A percentile compares a stretch with the other conserved stretches of the same genome.
These are phyloP conservation scores for Aphidius colemani DNA, from an alignment of 2,888 invertebrate species.

Conservation along the genomic window DNA sequence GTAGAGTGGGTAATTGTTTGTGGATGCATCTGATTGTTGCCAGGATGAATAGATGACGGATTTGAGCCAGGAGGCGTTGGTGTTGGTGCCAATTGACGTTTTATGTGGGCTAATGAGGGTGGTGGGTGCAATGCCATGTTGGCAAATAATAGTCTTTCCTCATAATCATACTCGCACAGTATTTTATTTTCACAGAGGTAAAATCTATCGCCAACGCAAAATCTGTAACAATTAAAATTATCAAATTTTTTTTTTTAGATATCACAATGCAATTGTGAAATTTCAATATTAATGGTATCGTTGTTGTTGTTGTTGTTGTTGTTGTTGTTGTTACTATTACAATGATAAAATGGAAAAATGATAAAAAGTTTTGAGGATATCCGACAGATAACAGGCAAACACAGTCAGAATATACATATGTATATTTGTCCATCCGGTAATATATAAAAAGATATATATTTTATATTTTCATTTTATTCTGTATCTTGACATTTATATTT, in stretches of 20 bases:
- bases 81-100: constrained; percentile 66
- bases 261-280: no score
- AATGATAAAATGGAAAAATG: background rate
- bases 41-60: constrained; percentile 51
- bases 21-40: constrained; percentile 51
- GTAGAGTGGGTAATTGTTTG: constrained; percentile 53
- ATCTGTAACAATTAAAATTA: constrained; percentile 66
- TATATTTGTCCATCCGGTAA: no score
- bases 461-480: no score
- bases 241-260: background rate
- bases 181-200: constrained; percentile 98
- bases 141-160: constrained; percentile 92
- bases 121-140: constrained; percentile 92
- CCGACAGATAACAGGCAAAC: background rate
- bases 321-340: no score
- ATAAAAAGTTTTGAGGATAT: constrained; percentile 8
- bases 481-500: no score
- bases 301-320: no score
- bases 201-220: constrained; percentile 96
- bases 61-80: constrained; percentile 48
- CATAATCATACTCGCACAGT: constrained; percentile 96
- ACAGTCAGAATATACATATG: no score
- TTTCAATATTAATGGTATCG: no score
- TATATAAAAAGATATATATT: no score
- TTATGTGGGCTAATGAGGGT: constrained; percentile 76